These are phyloP conservation scores for Pelodiscus sinensis DNA, from an alignment of 2,113 vertebrate genomes.

Conservation along the genomic window DNA sequence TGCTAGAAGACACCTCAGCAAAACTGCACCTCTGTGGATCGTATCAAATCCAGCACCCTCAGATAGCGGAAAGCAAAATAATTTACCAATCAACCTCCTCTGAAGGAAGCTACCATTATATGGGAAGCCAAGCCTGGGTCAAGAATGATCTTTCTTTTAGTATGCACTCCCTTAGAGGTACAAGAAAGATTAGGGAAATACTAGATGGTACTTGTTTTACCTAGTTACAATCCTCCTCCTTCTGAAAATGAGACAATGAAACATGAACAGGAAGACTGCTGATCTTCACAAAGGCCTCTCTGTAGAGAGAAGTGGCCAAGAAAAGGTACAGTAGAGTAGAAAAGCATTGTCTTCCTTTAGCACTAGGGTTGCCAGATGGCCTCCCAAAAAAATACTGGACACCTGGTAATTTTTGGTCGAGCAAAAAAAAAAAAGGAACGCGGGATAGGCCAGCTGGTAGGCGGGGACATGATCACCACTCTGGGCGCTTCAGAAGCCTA, in stretches of 20 bases:
- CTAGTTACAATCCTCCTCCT: not conserved
- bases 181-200: not conserved
- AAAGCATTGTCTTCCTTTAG: not conserved
- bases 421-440: too few species aligned
- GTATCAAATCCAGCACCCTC: not conserved
- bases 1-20: not conserved
- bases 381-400: too few species aligned
- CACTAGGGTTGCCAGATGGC: too few species aligned
- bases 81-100: not conserved
- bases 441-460: too few species aligned
- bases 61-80: not conserved
- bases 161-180: not conserved
- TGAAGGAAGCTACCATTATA: not conserved
- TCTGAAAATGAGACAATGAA: not conserved
- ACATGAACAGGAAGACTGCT: not conserved
- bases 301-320: fast-evolving
- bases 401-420: too few species aligned
- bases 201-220: not conserved
- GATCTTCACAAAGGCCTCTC: not conserved
- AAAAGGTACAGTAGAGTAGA: not conserved
- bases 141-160: not conserved
- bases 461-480: too few species aligned
- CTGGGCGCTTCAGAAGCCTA: too few species aligned
- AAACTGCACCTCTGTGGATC: not conserved
- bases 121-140: fast-evolving